These are phyloP conservation scores for Dendrocopos noguchii DNA, from an alignment of 2,113 vertebrate species.

Conservation along the genomic window DNA sequence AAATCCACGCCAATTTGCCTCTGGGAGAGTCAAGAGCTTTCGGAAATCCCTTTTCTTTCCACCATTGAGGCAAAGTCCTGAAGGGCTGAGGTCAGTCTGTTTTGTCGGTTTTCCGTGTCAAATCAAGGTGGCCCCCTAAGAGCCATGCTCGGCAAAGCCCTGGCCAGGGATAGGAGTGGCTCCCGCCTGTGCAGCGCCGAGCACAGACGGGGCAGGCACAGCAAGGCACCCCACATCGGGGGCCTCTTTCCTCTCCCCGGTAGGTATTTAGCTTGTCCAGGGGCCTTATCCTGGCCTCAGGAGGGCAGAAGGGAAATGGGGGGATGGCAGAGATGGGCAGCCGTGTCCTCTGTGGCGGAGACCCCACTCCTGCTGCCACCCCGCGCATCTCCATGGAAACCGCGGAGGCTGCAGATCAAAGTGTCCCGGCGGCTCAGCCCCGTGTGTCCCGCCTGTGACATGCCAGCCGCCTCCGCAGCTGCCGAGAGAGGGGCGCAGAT, in stretches of 20 bases:
- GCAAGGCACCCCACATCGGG: background rate
- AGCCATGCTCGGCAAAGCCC: accelerated
- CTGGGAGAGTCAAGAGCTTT: background rate
- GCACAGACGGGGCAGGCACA: background rate
- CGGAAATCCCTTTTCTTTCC: background rate
- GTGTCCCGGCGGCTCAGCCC: background rate
- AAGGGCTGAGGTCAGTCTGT: background rate
- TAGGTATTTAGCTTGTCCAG: background rate
- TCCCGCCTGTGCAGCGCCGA: background rate
- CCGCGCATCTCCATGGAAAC: constrained; percentile 34
- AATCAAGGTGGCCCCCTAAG: background rate
- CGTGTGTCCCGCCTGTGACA: background rate
- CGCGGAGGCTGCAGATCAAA: background rate
- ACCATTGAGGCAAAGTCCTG: background rate
- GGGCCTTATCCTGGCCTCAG: too few species aligned
- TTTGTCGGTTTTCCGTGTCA: background rate
- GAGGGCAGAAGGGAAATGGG: too few species aligned
- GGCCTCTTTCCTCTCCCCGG: background rate
- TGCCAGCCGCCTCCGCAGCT: background rate
- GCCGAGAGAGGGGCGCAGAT: background rate
- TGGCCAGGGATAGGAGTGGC: background rate
- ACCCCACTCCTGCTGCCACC: background rate
- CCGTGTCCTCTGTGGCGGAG: background rate
- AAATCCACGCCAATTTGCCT: background rate
- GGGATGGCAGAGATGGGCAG: background rate